A percentile compares a stretch with the other conserved stretches of the same genome.
phyloP scores from a whole-genome alignment of 2,888 invertebrate species.

The Aleiodes alternator region DNA sequence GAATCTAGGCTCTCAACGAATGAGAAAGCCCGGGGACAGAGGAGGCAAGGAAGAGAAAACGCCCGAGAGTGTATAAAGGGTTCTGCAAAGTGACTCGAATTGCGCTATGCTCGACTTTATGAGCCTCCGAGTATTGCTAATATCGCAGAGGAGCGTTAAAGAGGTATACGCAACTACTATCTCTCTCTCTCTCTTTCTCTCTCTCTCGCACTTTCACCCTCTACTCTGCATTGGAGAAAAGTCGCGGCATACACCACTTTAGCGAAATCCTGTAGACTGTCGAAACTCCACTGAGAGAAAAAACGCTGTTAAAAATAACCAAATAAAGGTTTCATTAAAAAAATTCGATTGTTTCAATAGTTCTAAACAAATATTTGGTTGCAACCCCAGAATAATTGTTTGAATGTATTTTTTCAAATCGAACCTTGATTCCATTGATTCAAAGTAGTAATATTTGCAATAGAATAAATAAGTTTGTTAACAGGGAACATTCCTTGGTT shows the following conservation, averaged over 20 bases:
- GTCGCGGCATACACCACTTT: conserved; percentile 32
- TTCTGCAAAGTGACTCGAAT: conserved; percentile 74
- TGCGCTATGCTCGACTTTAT: conserved; percentile 72
- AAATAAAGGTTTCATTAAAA: no score
- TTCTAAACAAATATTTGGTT: no score
- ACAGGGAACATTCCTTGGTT: no score
- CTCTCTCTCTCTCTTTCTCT: conserved; percentile 6
- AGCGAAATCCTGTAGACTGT: conserved; percentile 49
- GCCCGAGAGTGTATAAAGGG: conserved; percentile 70
- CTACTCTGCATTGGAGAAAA: conserved; percentile 44
- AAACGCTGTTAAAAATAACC: no score
- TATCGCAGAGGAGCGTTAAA: conserved; percentile 66
- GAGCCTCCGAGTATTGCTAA: conserved; percentile 72
- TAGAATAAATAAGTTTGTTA: no score
- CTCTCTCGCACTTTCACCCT: conserved; percentile 12
- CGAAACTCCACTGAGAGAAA: no score
- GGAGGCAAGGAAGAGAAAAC: conserved; percentile 17
- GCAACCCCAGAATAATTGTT: no score
- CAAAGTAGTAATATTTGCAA: no score
- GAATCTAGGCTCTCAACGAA: conserved; percentile 39
- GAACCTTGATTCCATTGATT: no score
- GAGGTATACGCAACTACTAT: conserved; percentile 43
- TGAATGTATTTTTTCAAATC: no score
- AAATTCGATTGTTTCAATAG: no score
- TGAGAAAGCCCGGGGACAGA: conserved; percentile 7